Base-by-base conservation (phyloP, 2,888 invertebrate genomes). In the Eupithecia insigniata region DNA sequence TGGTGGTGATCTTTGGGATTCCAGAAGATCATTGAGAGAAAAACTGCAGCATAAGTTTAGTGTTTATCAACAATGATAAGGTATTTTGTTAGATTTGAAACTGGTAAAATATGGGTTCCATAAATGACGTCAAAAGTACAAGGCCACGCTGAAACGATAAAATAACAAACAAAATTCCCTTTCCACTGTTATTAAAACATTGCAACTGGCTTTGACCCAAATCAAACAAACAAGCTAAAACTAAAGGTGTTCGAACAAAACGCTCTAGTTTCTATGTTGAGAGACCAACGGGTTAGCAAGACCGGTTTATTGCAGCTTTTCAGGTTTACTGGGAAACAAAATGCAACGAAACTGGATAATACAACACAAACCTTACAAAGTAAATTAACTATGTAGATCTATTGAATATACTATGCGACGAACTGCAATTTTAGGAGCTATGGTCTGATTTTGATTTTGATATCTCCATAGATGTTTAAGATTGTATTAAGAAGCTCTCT, bases 141-240 rank as follows among this genome's bases (percentile, higher is more conserved):
- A 64, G n/a, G 43, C 28, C 39, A 55, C 60, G 34, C 28, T 8
- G 22, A 34, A 62, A n/a, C 18, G 46, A 26, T 10, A 71, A 71
- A 74, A 46, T 66, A 78, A 74, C 67, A 76, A 74, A 75, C 71
- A 69, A 28, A 72, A 64, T 55, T 61, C 73, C 26, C 30, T 61
- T 66, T 66, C 16, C 55, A 28, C 65, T 74, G 67, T 67, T 75
- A 71, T 76, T 72, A 68, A 72, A 36, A 62, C 68, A 30, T 72
- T 71, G 67, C 68, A 67, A 39, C 62, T 74, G 76, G 78, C 72
- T 74, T 72, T 74, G 68, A 67, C 71, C 75, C 75, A 75, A 79
- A 76, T 76, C 70, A 77, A 77, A 78, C 69, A 76, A 69, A 67
- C 66, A 69, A 64, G 36, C 67, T 61, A 70, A 65, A 76, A 76